Evolutionary conservation across 2,888 invertebrate species (phyloP), one percentile per base, ranked within the genome.

Genomic region (Trissolcus brochymenae): DNA sequence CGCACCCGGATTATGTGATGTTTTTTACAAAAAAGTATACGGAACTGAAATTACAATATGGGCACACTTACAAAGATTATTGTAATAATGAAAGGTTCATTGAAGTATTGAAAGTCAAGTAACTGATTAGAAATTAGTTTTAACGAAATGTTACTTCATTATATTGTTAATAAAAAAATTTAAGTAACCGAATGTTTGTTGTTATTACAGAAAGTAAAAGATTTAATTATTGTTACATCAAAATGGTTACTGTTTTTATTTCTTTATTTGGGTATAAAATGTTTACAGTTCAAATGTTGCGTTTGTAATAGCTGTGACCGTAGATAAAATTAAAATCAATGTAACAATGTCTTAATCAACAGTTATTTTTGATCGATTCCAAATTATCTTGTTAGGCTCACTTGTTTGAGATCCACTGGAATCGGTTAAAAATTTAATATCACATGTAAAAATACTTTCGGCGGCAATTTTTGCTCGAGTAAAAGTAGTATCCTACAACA

Each of bases 61-160:
- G 89, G 13, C 83, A 88, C 14, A 89, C 89, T 7, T 90, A 90
- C 79, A 88, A 90, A 79, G 93, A 93, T 87, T 91, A 91, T 82
- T 90, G 89, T 84, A 89, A 90, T 61, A 91, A 90, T 64, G 90
- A 92, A 74, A 90, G 93, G 80, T 92, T 92, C 83, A 91, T 92
- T n/a, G 90, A 92, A 85, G 88, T 93, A 73, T 84, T 89, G 77
- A 91, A 90, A 82, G 43, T 75, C 17, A 14, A 25, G 25, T 25
- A 4, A 25, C 25, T 0, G 25, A 43, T 4, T n/a, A 9, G 11
- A 43, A 4, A 14, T 43, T 9, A 43, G 2, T 43, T 43, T 9
- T 43, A 43, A 43, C n/a, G 11, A 43, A 43, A 43, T 43, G 43
- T 43, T 43, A n/a, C 13, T 25, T 25, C 4, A 25, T 4, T 25